Base-by-base conservation (phyloP, 92 coral and sea anemone genomes). In the Palythoa heliodiscus region DNA sequence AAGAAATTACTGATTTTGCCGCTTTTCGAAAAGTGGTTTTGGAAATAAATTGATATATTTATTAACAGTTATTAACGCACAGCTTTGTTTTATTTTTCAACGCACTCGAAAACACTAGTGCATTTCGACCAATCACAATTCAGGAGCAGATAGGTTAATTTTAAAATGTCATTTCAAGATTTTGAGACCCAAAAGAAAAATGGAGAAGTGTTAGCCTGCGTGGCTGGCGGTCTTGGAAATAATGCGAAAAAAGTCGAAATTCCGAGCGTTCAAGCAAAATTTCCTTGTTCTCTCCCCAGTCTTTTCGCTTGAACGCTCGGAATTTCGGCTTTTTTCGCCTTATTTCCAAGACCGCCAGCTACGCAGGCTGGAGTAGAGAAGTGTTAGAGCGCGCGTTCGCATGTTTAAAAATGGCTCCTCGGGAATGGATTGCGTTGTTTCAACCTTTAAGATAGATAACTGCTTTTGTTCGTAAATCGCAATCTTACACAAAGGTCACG, bases 71-170 rank as follows among this genome's bases (percentile, higher is more conserved):
- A 5, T 58, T 5, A 58, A 58, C 64, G 64, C 16, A 58, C n/a
- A n/a, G n/a, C 16, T 58, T 58, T 58, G 6, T 58, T 54, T 54
- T 16, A 11, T 58, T 58, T 15, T 58, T 14, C 64, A 43, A 43
- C 50, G 50, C 50, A 43, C 50, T 43, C 50, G 7, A 43, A 43
- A 43, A 43, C 50, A 43, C 7, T 43, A 1, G 50, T 43, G 50
- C 50, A 43, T 43, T 43, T 43, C 50, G 9, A 57, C 82, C 82
- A 77, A 77, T 77, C 82, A 55, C 25, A 55, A 55, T 37, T 17
- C 69, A 77, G 82, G 14, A 77, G 82, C 52, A 68, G 69, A 15
- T 15, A 77, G 25, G 2, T 54, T 37, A 39, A 76, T 54, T 29
- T 29, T 29, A 29, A 54, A 58, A 15, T 53, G 70, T 77, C 58